Evolutionary conservation across 2,113 vertebrate genomes (phyloP).

Genomic region (Coturnix japonica): DNA sequence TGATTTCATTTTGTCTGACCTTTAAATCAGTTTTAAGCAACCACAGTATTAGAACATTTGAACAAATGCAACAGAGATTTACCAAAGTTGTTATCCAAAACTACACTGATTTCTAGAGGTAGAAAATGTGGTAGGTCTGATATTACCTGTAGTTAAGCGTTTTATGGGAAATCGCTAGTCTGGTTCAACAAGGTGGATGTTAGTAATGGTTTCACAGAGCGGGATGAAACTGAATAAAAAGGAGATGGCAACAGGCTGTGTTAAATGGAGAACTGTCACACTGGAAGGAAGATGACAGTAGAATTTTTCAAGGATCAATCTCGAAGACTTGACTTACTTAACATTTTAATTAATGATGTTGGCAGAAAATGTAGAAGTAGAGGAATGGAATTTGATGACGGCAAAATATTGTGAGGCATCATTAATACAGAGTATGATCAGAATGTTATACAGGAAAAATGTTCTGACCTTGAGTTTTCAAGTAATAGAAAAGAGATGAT

Average conservation of each 20-base stretch:
- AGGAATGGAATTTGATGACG: constrained; percentile 31
- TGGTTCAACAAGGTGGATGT: neutral
- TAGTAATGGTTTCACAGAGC: neutral
- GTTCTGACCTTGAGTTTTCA: constrained; percentile 32
- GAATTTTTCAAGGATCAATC: constrained; percentile 37
- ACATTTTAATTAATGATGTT: constrained; percentile 46
- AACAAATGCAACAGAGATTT: constrained; percentile 2
- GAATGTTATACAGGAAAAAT: constrained; percentile 32
- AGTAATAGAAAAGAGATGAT: constrained; percentile 45
- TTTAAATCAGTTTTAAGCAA: constrained; percentile 49
- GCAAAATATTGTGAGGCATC: constrained; percentile 45
- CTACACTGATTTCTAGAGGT: neutral
- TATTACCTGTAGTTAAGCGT: neutral
- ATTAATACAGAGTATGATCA: constrained; percentile 23
- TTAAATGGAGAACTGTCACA: constrained; percentile 18
- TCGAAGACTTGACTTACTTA: constrained; percentile 23
- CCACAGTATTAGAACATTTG: neutral
- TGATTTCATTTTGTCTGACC: constrained; percentile 36
- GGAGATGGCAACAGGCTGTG: neutral
- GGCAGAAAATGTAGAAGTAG: constrained; percentile 11
- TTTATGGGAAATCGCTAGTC: neutral
- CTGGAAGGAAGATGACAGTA: neutral
- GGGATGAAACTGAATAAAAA: neutral
- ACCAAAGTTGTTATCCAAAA: neutral
- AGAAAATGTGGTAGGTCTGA: neutral